Evolutionary conservation across 2,888 invertebrate genomes (phyloP), one percentile per base, ranked within the genome.

Genomic region (Spilosoma lubricipeda): DNA sequence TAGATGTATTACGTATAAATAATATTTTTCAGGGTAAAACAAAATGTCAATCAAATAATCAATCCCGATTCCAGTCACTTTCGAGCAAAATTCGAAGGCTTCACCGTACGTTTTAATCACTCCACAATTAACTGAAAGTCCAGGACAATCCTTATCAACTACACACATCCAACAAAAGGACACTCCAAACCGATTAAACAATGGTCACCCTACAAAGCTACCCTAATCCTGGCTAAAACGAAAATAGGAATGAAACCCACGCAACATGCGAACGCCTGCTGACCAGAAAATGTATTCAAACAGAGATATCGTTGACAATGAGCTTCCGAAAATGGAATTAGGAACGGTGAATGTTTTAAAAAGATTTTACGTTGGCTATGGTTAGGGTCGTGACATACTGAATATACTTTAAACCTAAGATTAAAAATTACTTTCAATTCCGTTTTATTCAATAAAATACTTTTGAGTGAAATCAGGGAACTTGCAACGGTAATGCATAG

Each of bases 101-200:
- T 75, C 56, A 70, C 64, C 67, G 71, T 74, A 76, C 76, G 73
- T 75, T 83, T 79, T 78, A 80, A 82, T 82, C 82, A 82, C 81
- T 77, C 74, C 75, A 82, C 86, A 86, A 89, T 90, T 87, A 89
- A 87, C 86, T 86, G 83, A 86, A 78, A 80, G 80, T 79, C 80
- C 76, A 74, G 77, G 78, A 71, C 73, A 80, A 85, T 85, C 84
- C 87, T 90, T 89, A 89, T 90, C 89, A 85, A 84, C 86, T 85
- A 84, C 88, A 86, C 88, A 86, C 87, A 83, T 82, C 85, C 86
- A 89, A 91, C 89, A 90, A 91, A 89, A 86, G 88, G 86, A 84
- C 85, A 86, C 87, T 86, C 82, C 78, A 84, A 83, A 85, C 81
- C 86, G 85, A 88, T 87, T 86, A 84, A 88, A 90, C 89, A 90